Evolutionary conservation across 1,140 invertebrate genomes (phyloP), one percentile per base, ranked within the genome.

Genomic region (Bombus huntii): DNA sequence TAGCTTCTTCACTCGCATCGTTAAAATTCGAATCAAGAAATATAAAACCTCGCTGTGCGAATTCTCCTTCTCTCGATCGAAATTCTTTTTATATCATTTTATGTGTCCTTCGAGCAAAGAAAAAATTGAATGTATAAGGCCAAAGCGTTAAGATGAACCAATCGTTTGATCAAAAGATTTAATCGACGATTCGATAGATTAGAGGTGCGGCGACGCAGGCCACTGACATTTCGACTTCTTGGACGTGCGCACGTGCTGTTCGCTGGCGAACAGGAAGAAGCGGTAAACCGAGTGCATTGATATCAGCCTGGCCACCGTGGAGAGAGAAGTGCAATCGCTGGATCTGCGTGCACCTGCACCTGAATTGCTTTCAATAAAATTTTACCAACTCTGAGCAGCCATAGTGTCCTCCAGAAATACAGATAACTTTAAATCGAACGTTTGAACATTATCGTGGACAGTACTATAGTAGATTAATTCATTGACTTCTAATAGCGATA

Each of bases 241-340:
- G 76, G 37, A 83, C 83, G 10, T 53, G 39, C 53, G 86, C 85
- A 90, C 84, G 84, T 89, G 83, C 82, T 68, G 25, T 1, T 10
- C 15, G 44, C 34, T 83, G 68, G 57, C 47, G 66, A 89, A 66
- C 79, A 78, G 65, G 59, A 87, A 72, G 85, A 86, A 80, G 44
- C 77, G 31, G 34, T 47, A 85, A 88, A 37, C 47, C 39, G 83
- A 77, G 22, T 76, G 88, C 65, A 83, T 87, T 18, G 75, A 80
- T 89, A 83, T 86, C 68, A 18, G 59, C 59, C 62, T 31, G 22
- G n/a, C 8, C n/a, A 18, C 44, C 25, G 81, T 8, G 75, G 44
- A 76, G 53, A 42, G 79, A 66, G 74, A 86, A 88, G 79, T 39
- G 87, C 83, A 88, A 89, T 86, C 88, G 81, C 25, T 88, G 53